Percentiles rank a stretch among this genome's conserved stretches.
Evolutionary conservation across 2,888 invertebrate genomes (phyloP).

Genomic region (Pachydiplax longipennis): DNA sequence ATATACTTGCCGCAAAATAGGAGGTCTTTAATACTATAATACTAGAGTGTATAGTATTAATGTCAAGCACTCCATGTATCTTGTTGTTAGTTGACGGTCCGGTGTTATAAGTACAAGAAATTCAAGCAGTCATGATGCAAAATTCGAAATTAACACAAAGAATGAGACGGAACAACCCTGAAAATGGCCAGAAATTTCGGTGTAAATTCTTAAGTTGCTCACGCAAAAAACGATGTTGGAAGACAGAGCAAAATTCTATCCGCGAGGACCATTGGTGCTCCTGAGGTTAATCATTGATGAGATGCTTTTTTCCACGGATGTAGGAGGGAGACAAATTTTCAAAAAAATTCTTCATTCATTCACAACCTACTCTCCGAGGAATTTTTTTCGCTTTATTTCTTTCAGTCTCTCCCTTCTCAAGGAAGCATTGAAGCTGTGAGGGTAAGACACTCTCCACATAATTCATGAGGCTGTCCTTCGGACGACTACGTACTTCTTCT

Average conservation of each 20-base stretch:
- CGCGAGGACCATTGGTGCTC: background rate
- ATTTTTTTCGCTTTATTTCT: background rate
- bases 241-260: background rate
- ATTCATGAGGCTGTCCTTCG: background rate
- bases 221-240: too few species aligned
- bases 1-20: too few species aligned
- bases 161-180: background rate
- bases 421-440: background rate
- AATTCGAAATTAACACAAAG: background rate
- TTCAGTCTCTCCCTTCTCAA: background rate
- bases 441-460: background rate
- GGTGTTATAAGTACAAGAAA: too few species aligned
- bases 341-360: background rate
- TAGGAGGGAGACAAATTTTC: background rate
- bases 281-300: constrained; percentile 20
- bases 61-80: too few species aligned
- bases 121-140: background rate
- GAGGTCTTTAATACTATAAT: too few species aligned
- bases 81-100: too few species aligned
- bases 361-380: background rate
- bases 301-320: background rate
- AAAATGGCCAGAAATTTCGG: background rate
- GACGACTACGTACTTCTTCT: background rate
- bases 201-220: too few species aligned
- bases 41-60: too few species aligned